Evolutionary conservation across 2,888 invertebrate genomes (phyloP).

Genomic region (Malthinus flaveolus): DNA sequence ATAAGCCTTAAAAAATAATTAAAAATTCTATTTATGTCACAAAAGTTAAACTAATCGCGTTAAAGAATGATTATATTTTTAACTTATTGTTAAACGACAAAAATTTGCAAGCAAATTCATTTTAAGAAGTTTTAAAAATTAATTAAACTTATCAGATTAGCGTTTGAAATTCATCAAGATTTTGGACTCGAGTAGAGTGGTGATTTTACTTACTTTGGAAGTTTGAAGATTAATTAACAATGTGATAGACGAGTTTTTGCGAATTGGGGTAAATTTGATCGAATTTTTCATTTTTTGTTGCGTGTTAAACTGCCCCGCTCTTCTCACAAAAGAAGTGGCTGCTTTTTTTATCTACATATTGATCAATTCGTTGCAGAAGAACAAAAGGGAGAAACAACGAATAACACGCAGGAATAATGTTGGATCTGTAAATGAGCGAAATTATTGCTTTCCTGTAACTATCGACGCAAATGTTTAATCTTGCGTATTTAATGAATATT

Average conservation of each 20-base stretch:
- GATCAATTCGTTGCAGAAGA: no score
- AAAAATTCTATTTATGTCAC: no score
- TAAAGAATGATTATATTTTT: conserved; percentile 7
- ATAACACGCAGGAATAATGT: no score
- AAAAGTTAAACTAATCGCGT: background rate
- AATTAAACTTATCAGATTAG: conserved; percentile 26
- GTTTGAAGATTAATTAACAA: conserved; percentile 23
- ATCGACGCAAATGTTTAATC: no score
- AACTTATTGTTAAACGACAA: conserved; percentile 9
- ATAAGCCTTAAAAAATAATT: no score
- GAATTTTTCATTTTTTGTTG: conserved; percentile 4
- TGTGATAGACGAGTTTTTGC: conserved; percentile 6
- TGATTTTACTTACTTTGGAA: conserved; percentile 14
- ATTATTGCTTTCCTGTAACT: no score
- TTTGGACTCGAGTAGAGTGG: conserved; percentile 9
- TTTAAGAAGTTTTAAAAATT: conserved; percentile 20
- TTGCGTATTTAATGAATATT: no score
- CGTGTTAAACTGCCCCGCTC: background rate
- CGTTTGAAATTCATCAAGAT: conserved; percentile 16
- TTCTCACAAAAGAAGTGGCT: no score
- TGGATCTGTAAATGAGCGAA: no score
- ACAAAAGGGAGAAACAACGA: no score
- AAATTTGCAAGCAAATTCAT: conserved; percentile 19
- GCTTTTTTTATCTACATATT: no score
- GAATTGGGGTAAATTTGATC: background rate